Evolutionary conservation across 2,113 vertebrate species (phyloP).

Genomic region (Pleuronectes platessa): DNA sequence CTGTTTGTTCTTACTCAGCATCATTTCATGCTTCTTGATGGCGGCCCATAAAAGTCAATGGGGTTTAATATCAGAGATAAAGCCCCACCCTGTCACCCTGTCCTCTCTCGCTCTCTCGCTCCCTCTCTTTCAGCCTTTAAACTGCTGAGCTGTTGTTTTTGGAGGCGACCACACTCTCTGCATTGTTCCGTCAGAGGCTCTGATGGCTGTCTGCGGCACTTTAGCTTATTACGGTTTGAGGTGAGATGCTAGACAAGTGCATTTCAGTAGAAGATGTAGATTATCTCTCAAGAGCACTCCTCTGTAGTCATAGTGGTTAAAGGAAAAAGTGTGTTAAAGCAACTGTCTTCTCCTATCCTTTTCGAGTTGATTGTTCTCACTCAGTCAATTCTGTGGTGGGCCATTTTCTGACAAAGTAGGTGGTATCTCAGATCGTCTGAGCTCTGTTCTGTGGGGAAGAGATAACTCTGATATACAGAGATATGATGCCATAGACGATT

Average conservation of each 20-base stretch:
- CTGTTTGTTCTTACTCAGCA: slow-evolving; percentile 54
- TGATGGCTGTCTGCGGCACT: slow-evolving; percentile 51
- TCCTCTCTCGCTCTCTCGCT: slow-evolving; percentile 14
- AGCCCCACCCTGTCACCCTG: slow-evolving; percentile 33
- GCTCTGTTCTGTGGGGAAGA: too few species aligned
- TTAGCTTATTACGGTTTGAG: slow-evolving; percentile 44
- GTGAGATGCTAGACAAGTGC: slow-evolving; percentile 6
- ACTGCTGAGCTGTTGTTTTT: slow-evolving; percentile 39
- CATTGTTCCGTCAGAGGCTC: slow-evolving; percentile 57
- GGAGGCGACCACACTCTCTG: slow-evolving; percentile 25
- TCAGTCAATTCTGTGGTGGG: neutral
- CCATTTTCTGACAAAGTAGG: slow-evolving; percentile 22
- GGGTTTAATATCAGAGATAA: slow-evolving; percentile 47
- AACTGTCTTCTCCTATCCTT: neutral
- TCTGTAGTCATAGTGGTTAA: too few species aligned
- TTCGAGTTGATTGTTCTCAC: neutral
- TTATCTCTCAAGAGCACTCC: too few species aligned
- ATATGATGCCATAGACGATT: too few species aligned
- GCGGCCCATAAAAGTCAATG: slow-evolving; percentile 34
- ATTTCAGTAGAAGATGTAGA: neutral
- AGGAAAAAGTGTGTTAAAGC: neutral
- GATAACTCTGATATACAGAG: too few species aligned
- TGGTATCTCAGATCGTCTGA: neutral
- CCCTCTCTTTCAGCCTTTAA: slow-evolving; percentile 32
- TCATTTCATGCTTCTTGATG: slow-evolving; percentile 48